A percentile compares a stretch with the other conserved stretches of the same genome.
phyloP scores from a whole-genome alignment of 1,140 invertebrate species.

The Drosophila navojoa region DNA sequence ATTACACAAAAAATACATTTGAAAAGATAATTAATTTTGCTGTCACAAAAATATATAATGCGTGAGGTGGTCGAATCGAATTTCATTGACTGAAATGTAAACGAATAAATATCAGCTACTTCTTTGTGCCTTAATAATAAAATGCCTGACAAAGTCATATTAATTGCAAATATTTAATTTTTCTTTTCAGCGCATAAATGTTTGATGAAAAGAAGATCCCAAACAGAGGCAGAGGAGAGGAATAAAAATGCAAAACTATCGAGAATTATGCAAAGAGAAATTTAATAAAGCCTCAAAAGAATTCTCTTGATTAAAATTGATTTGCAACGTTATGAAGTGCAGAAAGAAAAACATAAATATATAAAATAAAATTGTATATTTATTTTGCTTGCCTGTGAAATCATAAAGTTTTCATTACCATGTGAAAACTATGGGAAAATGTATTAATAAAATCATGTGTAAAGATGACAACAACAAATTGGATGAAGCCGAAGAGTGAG shows the following conservation, averaged over 20 bases:
- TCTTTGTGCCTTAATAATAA: slow-evolving; percentile 31
- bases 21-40: not conserved
- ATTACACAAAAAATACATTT: not conserved
- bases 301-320: slow-evolving; percentile 63
- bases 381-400: slow-evolving; percentile 53
- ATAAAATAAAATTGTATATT: slow-evolving; percentile 16
- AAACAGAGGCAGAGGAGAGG: not conserved
- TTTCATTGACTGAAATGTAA: not conserved
- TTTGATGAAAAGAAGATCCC: not conserved
- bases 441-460: slow-evolving; percentile 71
- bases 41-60: not conserved
- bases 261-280: slow-evolving; percentile 36
- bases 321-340: slow-evolving; percentile 14
- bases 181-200: slow-evolving; percentile 45
- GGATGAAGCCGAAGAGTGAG: slow-evolving; percentile 23
- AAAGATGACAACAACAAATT: slow-evolving; percentile 38
- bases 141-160: slow-evolving; percentile 49
- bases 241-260: slow-evolving; percentile 14
- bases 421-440: slow-evolving; percentile 47
- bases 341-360: slow-evolving; percentile 11
- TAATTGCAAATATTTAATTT: slow-evolving; percentile 56
- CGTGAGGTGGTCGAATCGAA: not conserved
- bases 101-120: slow-evolving; percentile 18
- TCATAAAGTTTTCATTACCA: slow-evolving; percentile 57
- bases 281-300: slow-evolving; percentile 72